Conservation (phyloP, 2,888 invertebrate genomes). For the Trimorus sp. region DNA sequence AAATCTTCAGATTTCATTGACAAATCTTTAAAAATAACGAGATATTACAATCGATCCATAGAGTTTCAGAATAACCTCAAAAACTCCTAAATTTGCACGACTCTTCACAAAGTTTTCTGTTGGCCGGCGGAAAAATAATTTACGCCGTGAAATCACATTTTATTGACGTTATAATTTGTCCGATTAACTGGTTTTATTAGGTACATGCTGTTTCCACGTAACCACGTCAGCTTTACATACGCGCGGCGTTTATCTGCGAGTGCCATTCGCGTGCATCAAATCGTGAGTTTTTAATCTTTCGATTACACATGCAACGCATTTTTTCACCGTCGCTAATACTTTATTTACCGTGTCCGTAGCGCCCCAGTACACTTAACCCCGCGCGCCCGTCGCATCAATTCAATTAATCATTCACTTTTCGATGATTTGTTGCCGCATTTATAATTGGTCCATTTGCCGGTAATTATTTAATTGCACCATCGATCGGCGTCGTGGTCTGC, state of each 20-base stretch:
- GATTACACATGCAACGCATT: constrained; percentile 52
- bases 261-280: constrained; percentile 56
- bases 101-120: too few species aligned
- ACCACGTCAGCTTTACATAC: constrained; percentile 56
- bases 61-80: too few species aligned
- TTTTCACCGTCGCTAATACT: constrained; percentile 30
- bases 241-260: constrained; percentile 42
- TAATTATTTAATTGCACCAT: constrained; percentile 39
- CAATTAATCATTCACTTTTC: constrained; percentile 43
- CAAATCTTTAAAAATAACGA: too few species aligned
- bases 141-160: constrained; percentile 4
- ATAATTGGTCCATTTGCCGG: constrained; percentile 11
- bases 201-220: constrained; percentile 60
- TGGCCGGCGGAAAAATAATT: too few species aligned
- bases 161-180: constrained; percentile 54
- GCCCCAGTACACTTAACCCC: constrained; percentile 1
- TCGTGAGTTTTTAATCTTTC: constrained; percentile 57
- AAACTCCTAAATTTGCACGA: too few species aligned
- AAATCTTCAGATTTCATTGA: too few species aligned
- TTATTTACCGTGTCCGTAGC: constrained; percentile 36
- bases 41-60: too few species aligned
- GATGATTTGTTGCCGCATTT: constrained; percentile 16
- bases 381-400: constrained; percentile 30
- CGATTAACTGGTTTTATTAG: constrained; percentile 47
- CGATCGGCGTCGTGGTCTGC: constrained; percentile 3